Base-by-base conservation (phyloP, 2,888 invertebrate species). In the Andrena camellia region DNA sequence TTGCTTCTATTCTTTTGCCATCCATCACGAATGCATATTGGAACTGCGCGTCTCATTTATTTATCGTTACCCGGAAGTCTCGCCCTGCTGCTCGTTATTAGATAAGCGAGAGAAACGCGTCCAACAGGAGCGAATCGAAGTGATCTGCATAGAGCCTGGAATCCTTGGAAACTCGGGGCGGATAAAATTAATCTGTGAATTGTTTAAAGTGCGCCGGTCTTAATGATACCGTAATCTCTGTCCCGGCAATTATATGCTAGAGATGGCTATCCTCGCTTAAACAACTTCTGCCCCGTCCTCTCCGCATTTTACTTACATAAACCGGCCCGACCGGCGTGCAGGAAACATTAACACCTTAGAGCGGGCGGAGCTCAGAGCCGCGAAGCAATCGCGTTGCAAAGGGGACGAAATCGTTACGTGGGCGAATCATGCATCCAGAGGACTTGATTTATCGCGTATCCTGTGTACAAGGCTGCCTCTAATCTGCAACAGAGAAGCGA, bases 311-410 rank as follows among this genome's bases (percentile, higher is more conserved):
- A 4, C 59, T 70, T 70, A 70, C 50, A 66, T 59, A 70, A 60
- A 75, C 4, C 59, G 52, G 10, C 35, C 4, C 59, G 52, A 8
- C 35, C 5, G 1, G n/a, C 26, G 10, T 26, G n/a, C 54, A 48
- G 59, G 42, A 80, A 73, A 66, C 33, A 70, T 81, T 74, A 74
- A 50, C 74, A 48, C 66, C 13, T 72, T 57, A 1, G 10, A 26
- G n/a, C 23, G 42, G 54, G 48, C 50, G 23, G 29, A 42, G 13
- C 42, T 67, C 54, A 17, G 26, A 10, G 29, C n/a, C 52, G 50
- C 26, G 6, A 63, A 68, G 31, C 23, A 5, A 54, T 17, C 26
- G 42, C 42, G 60, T 57, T 26, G 35, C 26, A 23, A n/a, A 70
- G 50, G 23, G 42, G 23, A 10, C 23, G 42, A 59, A 63, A 26